A percentile compares a stretch with the other conserved stretches of the same genome.
These are phyloP conservation scores for Schizaphis graminum DNA, from an alignment of 2,888 invertebrate genomes.

Conservation along the genomic window DNA sequence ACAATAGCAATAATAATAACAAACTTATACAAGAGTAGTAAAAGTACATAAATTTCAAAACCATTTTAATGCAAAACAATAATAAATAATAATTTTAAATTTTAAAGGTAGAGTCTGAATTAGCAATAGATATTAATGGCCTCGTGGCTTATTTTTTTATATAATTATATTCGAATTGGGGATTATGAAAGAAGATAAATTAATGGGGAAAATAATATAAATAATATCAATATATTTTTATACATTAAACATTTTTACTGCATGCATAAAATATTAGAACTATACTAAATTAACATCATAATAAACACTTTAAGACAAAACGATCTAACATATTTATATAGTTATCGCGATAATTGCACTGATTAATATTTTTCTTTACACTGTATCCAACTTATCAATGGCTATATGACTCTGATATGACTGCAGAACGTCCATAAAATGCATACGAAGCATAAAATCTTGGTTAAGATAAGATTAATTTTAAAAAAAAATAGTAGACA, in stretches of 20 bases:
- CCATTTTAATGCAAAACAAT: background rate
- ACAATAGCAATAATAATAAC: background rate
- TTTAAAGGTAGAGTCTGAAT: background rate
- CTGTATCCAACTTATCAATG: background rate
- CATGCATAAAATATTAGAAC: background rate
- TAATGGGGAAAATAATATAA: background rate
- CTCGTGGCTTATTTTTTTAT: background rate
- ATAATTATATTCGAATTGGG: background rate
- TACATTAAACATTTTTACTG: background rate
- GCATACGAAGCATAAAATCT: background rate
- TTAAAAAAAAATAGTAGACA: too few relatives aligned
- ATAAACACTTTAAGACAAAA: background rate
- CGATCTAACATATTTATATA: background rate
- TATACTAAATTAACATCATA: background rate
- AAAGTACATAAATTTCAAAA: background rate
- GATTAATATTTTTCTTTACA: background rate
- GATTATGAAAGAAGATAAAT: background rate
- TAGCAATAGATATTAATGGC: background rate
- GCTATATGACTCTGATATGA: background rate
- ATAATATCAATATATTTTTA: background rate
- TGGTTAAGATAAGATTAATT: slow-evolving; percentile 5
- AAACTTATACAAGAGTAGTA: background rate
- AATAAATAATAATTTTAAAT: background rate
- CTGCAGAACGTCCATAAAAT: background rate
- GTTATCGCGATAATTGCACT: background rate